Conservation (phyloP, 2,888 invertebrate species). For the Drosophila leonis region DNA sequence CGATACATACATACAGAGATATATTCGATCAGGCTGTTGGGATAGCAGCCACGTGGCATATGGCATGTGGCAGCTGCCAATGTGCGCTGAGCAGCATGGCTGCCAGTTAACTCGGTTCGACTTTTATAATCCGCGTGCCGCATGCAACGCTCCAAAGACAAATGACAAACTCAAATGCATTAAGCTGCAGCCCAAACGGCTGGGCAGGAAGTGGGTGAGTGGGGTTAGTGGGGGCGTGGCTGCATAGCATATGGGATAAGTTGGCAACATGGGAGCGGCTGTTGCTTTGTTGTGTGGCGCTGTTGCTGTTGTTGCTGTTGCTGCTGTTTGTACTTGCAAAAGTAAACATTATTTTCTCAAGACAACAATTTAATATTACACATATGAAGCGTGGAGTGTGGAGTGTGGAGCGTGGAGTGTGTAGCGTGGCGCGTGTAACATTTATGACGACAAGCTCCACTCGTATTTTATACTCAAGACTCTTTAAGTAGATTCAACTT, state of each 20-base stretch:
- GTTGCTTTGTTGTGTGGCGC: conserved; percentile 37
- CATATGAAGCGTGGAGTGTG: conserved; percentile 61
- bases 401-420: conserved; percentile 13
- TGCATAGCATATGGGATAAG: neutral
- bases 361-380: conserved; percentile 79
- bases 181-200: conserved; percentile 56
- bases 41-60: conserved; percentile 20
- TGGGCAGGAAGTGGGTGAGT: neutral
- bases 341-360: conserved; percentile 77
- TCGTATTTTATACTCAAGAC: conserved; percentile 50
- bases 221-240: conserved; percentile 6
- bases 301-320: conserved; percentile 27
- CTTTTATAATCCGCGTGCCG: conserved; percentile 76
- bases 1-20: conserved; percentile 8
- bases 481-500: conserved; percentile 47
- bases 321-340: conserved; percentile 53
- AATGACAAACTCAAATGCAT: conserved; percentile 79
- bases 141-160: conserved; percentile 72
- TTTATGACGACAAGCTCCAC: conserved; percentile 2
- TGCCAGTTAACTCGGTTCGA: conserved; percentile 71
- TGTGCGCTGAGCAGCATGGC: conserved; percentile 36
- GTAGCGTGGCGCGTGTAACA: neutral
- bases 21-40: conserved; percentile 43
- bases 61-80: conserved; percentile 50
- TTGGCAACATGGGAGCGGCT: conserved; percentile 24